phyloP scores from a whole-genome alignment of 2,113 vertebrate species.

The Rhagologus leucostigma region DNA sequence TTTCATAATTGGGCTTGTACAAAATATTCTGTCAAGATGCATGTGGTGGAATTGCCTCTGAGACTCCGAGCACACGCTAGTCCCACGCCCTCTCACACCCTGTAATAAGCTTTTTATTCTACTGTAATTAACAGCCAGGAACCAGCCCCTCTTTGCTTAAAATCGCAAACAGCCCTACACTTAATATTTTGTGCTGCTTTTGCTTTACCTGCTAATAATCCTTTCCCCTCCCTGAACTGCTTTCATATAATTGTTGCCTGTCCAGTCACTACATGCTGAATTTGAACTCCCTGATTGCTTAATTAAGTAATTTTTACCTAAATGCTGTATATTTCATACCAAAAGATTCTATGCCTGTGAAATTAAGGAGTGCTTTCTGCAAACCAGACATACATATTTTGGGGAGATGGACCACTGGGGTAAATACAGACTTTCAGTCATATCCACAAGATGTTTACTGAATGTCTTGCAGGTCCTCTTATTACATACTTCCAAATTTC shows the following conservation, averaged over 20 bases:
- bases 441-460: not conserved
- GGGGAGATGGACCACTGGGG: not conserved
- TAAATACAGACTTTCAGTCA: not conserved
- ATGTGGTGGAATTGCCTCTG: not conserved
- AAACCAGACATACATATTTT: not conserved
- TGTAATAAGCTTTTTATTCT: conserved; percentile 26
- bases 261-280: conserved; percentile 9
- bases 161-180: conserved; percentile 1
- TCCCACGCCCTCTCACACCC: conserved; percentile 29
- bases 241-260: not conserved
- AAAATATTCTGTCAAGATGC: conserved; percentile 35
- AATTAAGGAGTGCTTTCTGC: not conserved
- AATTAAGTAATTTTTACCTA: conserved; percentile 18
- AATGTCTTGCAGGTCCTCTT: not conserved
- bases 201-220: not conserved
- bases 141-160: not conserved
- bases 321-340: not conserved
- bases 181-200: not conserved
- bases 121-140: conserved; percentile 12
- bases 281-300: not conserved
- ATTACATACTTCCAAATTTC: not conserved
- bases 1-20: not conserved
- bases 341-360: not conserved
- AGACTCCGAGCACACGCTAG: not conserved
- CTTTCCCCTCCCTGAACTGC: not conserved